Evolutionary conservation across 2,113 vertebrate genomes (phyloP), one percentile per base, ranked within the genome.

Genomic region (Theristicus caerulescens): DNA sequence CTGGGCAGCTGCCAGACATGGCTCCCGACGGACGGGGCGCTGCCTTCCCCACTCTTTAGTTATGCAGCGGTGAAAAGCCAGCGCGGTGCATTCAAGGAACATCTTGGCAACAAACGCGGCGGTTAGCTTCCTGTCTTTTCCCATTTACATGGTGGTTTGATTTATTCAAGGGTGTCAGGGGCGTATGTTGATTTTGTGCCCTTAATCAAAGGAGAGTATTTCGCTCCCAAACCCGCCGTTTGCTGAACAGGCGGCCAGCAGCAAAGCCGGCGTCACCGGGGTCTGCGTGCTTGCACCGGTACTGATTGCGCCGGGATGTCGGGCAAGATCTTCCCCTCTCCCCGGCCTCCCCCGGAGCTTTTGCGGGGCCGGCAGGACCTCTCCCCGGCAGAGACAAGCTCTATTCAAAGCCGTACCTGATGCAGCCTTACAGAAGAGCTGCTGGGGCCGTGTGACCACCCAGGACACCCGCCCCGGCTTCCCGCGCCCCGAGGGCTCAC

Each of bases 231-330:
- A 11, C 3, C 20, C 19, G 5, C 13, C 67, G 24, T 15, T 2
- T 36, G 78, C 26, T 15, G 83, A 34, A 25, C 32, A n/a, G 46
- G 55, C 9, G 46, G 34, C 29, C 70, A 55, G 40, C 64, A 47
- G 65, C 62, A 38, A 57, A 88, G 24, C 34, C 51, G 13, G 52
- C 36, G 31, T 13, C 51, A 2, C 36, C 10, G 61, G 2, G 1
- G 24, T 24, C 24, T n/a, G 29, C 11, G 40, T 24, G 21, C 31
- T 54, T 16, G 47, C 42, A 34, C 46, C 11, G 2, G 26, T 40
- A 1, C 5, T 17, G 24, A 15, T 26, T 0, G 51, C 15, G 2
- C 20, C 4, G 10, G 27, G 46, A 11, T 5, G 29, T 25, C 6
- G n/a, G 36, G 52, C 19, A n/a, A 38, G 3, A 6, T 20, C 40